Conservation (phyloP, 2,797 vertebrate genomes). For the Acanthurus tractus region DNA sequence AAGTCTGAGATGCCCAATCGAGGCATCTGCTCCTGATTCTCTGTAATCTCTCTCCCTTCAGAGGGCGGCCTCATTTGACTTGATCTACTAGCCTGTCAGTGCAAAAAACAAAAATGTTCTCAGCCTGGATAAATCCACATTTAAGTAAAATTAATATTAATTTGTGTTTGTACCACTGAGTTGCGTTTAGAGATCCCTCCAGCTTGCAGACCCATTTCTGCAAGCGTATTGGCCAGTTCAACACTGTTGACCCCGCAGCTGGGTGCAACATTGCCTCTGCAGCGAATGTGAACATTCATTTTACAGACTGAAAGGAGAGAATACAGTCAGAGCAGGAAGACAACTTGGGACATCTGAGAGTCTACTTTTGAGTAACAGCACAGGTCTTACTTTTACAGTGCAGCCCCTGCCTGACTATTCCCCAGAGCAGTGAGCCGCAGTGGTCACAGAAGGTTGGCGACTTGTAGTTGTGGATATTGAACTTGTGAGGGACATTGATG, state of each 20-base stretch:
- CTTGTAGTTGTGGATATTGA: constrained; percentile 95
- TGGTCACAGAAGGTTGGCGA: constrained; percentile 97
- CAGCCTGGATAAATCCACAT: neutral
- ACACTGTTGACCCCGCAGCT: constrained; percentile 96
- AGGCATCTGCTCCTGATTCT: constrained; percentile 41
- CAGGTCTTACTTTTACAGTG: constrained; percentile 94
- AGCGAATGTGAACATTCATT: constrained; percentile 97
- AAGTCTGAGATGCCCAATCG: constrained; percentile 90
- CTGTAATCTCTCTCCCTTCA: constrained; percentile 48
- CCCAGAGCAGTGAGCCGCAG: constrained; percentile 97
- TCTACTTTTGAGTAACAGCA: neutral
- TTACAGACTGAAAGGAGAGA: constrained; percentile 89
- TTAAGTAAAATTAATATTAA: neutral
- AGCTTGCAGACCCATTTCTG: constrained; percentile 95
- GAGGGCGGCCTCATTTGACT: constrained; percentile 9
- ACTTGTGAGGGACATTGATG: constrained; percentile 97
- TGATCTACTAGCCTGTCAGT: constrained; percentile 36
- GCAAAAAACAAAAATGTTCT: neutral
- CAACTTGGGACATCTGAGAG: constrained; percentile 24
- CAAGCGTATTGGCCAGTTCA: constrained; percentile 93
- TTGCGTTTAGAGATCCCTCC: constrained; percentile 87
- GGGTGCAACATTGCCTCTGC: constrained; percentile 94
- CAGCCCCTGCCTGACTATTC: constrained; percentile 93
- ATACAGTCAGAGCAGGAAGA: constrained; percentile 16
- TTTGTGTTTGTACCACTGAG: constrained; percentile 72